phyloP scores from a whole-genome alignment of 1,140 invertebrate species.

The Ephestia elutella region DNA sequence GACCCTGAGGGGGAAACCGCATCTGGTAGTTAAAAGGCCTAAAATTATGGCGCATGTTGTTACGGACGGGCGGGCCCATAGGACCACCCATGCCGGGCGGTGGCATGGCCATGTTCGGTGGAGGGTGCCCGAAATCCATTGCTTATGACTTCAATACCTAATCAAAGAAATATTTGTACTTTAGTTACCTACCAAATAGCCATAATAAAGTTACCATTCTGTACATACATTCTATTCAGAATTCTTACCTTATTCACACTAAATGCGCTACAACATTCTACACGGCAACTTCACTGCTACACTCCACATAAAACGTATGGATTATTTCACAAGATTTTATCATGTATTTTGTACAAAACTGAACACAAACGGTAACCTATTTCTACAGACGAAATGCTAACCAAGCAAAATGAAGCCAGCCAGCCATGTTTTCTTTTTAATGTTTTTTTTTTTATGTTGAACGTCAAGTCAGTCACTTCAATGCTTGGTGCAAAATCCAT shows the following conservation, averaged over 20 bases:
- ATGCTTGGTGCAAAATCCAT: not conserved
- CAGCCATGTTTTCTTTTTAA: slow-evolving; percentile 16
- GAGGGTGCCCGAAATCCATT: slow-evolving; percentile 71
- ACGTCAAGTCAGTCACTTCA: not conserved
- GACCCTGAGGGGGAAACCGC: slow-evolving; percentile 74
- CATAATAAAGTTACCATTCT: not conserved
- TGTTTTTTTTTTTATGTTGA: not conserved
- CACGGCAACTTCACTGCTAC: slow-evolving; percentile 32
- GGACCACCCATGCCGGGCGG: slow-evolving; percentile 58
- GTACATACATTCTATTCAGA: slow-evolving; percentile 12
- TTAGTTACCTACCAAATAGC: slow-evolving; percentile 18
- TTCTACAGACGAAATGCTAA: slow-evolving; percentile 22
- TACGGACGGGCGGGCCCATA: slow-evolving; percentile 52
- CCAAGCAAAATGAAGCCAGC: slow-evolving; percentile 19
- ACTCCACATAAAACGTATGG: slow-evolving; percentile 28
- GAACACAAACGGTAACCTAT: slow-evolving; percentile 38
- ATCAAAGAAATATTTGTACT: slow-evolving; percentile 56
- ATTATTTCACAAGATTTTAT: slow-evolving; percentile 20
- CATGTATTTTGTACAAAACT: slow-evolving; percentile 15
- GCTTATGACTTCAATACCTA: slow-evolving; percentile 64
- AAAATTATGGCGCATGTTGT: slow-evolving; percentile 70
- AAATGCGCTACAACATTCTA: slow-evolving; percentile 57
- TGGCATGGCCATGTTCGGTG: slow-evolving; percentile 67
- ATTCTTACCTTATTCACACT: slow-evolving; percentile 56
- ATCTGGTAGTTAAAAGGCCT: slow-evolving; percentile 74